Conservation (phyloP, 2,797 vertebrate genomes). For the Melanotaenia trifasciata region DNA sequence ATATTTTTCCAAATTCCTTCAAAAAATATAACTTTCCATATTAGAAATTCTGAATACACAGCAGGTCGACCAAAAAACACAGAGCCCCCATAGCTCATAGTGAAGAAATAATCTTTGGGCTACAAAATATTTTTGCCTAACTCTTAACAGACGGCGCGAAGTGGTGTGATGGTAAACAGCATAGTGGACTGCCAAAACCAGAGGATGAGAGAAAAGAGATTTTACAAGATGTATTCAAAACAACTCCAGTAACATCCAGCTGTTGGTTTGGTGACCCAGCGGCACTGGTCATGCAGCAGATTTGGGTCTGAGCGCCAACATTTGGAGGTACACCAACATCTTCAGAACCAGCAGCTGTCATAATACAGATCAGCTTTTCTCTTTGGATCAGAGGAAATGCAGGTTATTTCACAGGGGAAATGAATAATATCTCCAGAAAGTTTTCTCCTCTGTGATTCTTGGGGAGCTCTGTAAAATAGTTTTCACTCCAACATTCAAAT, state of each 20-base stretch:
- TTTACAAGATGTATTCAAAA: not conserved
- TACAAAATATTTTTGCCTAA: not conserved
- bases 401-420: not conserved
- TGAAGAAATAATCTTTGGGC: not conserved
- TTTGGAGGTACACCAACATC: not conserved
- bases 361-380: not conserved
- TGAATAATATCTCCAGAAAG: not conserved
- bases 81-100: not conserved
- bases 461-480: not conserved
- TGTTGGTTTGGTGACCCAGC: not conserved
- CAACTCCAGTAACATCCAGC: not conserved
- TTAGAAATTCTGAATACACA: constrained; percentile 18
- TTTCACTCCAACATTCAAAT: constrained; percentile 14
- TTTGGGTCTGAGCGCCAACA: not conserved
- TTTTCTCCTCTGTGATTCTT: not conserved
- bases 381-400: not conserved
- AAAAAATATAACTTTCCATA: constrained; percentile 51
- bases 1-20: constrained; percentile 24
- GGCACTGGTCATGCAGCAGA: not conserved
- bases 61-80: not conserved
- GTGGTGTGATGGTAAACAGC: not conserved
- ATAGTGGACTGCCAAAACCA: not conserved
- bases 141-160: not conserved
- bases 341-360: not conserved
- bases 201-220: not conserved